These are phyloP conservation scores for Zaprionus taronus DNA, from an alignment of 1,140 invertebrate species.

Conservation along the genomic window DNA sequence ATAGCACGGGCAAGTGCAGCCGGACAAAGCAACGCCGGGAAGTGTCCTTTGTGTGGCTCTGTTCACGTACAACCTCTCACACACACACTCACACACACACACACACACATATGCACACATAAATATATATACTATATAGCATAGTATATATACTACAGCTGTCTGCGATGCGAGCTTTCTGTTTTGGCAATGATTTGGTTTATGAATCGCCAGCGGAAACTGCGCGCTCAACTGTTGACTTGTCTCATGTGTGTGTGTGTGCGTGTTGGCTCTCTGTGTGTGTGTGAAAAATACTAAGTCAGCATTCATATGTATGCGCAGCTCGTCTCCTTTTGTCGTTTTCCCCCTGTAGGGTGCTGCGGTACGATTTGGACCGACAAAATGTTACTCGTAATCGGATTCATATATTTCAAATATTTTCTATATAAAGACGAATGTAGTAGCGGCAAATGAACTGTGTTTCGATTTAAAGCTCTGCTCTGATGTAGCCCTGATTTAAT, in stretches of 20 bases:
- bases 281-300: constrained; percentile 25
- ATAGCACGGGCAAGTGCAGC: constrained; percentile 52
- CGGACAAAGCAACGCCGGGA: constrained; percentile 45
- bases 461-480: background rate
- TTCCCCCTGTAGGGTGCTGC: background rate
- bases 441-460: background rate
- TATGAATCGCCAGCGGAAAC: constrained; percentile 52
- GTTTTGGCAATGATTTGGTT: constrained; percentile 57
- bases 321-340: background rate
- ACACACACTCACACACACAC: constrained; percentile 1
- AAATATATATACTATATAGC: constrained; percentile 6
- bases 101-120: background rate
- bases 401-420: constrained; percentile 5
- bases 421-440: background rate
- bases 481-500: background rate
- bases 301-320: constrained; percentile 18
- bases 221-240: constrained; percentile 37
- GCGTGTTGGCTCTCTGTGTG: background rate
- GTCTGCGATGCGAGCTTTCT: constrained; percentile 28
- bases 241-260: constrained; percentile 11
- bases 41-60: constrained; percentile 43
- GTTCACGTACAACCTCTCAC: background rate
- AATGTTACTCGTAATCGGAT: constrained; percentile 14
- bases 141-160: constrained; percentile 5
- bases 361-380: constrained; percentile 8